Evolutionary conservation across 2,888 invertebrate species (phyloP).

Genomic region (Habrosyne pyritoides): DNA sequence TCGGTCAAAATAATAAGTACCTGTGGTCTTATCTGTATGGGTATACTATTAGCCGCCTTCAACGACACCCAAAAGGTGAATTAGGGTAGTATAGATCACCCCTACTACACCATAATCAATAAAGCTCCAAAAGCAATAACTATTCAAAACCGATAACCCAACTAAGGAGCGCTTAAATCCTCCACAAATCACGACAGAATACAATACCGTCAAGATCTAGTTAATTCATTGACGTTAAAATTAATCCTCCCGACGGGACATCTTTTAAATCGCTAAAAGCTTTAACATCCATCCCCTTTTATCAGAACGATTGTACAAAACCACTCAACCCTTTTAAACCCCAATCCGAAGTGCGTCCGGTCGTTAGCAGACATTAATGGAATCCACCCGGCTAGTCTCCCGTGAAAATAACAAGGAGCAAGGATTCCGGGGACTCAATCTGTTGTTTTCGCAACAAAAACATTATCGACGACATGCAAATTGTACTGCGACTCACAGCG

Average conservation of each 20-base stretch:
- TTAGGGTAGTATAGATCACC: no score
- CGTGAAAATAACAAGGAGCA: slow-evolving; percentile 78
- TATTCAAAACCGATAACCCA: slow-evolving; percentile 12
- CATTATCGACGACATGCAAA: slow-evolving; percentile 42
- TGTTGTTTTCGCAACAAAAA: slow-evolving; percentile 59
- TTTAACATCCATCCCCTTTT: slow-evolving; percentile 77
- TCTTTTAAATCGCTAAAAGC: slow-evolving; percentile 79
- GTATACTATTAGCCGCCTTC: no score
- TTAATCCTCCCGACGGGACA: slow-evolving; percentile 65
- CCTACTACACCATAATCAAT: no score
- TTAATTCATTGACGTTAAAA: slow-evolving; percentile 57
- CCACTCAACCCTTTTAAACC: slow-evolving; percentile 83
- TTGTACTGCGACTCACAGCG: slow-evolving; percentile 21
- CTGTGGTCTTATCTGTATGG: no score
- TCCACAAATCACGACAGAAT: slow-evolving; percentile 5
- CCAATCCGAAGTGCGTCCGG: slow-evolving; percentile 80
- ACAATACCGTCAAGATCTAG: slow-evolving; percentile 28
- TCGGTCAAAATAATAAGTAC: no score
- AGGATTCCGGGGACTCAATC: slow-evolving; percentile 60
- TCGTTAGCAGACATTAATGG: slow-evolving; percentile 83
- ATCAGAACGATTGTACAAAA: slow-evolving; percentile 81
- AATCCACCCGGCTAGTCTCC: slow-evolving; percentile 74
- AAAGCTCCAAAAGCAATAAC: background rate
- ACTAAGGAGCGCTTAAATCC: slow-evolving; percentile 17
- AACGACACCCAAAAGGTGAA: no score